Evolutionary conservation across 2,888 invertebrate genomes (phyloP), one percentile per base, ranked within the genome.

Genomic region (Eueremaeus valkanovi): DNA sequence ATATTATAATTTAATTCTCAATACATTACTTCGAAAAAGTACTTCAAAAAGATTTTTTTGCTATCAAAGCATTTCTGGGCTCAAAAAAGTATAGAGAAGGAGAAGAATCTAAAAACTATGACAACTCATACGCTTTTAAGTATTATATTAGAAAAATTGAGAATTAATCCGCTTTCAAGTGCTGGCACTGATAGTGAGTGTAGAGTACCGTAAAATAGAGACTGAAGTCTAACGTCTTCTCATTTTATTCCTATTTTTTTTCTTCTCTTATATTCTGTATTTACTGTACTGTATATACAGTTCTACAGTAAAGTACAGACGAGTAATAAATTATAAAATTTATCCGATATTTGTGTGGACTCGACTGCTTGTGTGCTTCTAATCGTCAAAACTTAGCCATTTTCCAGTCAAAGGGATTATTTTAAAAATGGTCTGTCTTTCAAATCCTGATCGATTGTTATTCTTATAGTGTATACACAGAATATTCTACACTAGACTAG

Each of bases 341-440:
- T n/a, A 66, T 66, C 33, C 66, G 66, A 36, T 66, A 21, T 66
- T 27, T 61, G 58, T 61, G 58, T 61, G 24, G 29, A 13, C 61
- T 61, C 61, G 18, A 61, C 3, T 61, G 31, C 21, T 29, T 21
- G 21, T 16, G 51, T n/a, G 51, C 6, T 31, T 61, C 61, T 66
- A 36, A 66, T 66, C 36, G 66, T 66, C 18, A 61, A 36, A 66
- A 66, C 36, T 66, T 29, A 66, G 66, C 31, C 66, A 66, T 45
- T 66, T 66, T 66, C 36, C 66, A 66, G 66, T 36, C 36, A 13
- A 66, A 33, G 31, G 66, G 66, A 66, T 66, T 66, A 66, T 66
- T 66, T 66, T 66, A 66, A 66, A 66, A 66, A 66, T 66, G 21
- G 66, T 66, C 36, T n/a, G n/a, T n/a, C n/a, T n/a, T n/a, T 66